Evolutionary conservation across 2,888 invertebrate genomes (phyloP), one percentile per base, ranked within the genome.

Genomic region (Agrypnus murinus): DNA sequence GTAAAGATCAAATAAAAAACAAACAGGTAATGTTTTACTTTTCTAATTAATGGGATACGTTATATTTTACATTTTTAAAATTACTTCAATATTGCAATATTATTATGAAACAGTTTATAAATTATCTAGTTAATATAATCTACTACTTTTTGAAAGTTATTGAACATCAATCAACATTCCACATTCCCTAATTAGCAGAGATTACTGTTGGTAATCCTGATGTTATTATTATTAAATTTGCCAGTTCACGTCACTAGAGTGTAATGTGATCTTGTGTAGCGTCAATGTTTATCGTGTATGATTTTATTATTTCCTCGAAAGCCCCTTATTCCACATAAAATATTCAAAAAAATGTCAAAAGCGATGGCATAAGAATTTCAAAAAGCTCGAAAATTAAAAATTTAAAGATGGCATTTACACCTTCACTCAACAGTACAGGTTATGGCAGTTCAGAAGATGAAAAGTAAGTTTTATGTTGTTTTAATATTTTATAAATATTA

Each of bases 401-500:
- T 5, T 48, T 7, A 19, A 62, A 36, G 45, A 71, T 71, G 71
- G 65, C 53, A 46, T 34, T 48, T 10, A 9, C 15, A 5, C 25
- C 53, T 15, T 31, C 32, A 8, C 10, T 40, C 8, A 65, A 59
- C 25, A 8, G 10, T 32, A 17, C 57, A 66, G 66, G 57, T 71
- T 60, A 67, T 67, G 57, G 15, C 1, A 59, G 46, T 34, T 45
- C 46, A 4, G 57, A 67, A 14, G 71, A 71, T 12, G 66, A 67
- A 10, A 57, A 48, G 71, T 71, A 64, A 71, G 71, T 67, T 25
- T 25, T 63, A 46, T 32, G 15, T 17, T 19, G n/a, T n/a, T n/a
- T n/a, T n/a, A n/a, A n/a, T n/a, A 36, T 25, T 25, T 31, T 43
- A 38, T 40, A 32, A 53, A 62, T 25, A 36, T 15, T 46, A 34